Evolutionary conservation across 2,113 vertebrate genomes (phyloP), one percentile per base, ranked within the genome.

Genomic region (Hiodon tergisus): DNA sequence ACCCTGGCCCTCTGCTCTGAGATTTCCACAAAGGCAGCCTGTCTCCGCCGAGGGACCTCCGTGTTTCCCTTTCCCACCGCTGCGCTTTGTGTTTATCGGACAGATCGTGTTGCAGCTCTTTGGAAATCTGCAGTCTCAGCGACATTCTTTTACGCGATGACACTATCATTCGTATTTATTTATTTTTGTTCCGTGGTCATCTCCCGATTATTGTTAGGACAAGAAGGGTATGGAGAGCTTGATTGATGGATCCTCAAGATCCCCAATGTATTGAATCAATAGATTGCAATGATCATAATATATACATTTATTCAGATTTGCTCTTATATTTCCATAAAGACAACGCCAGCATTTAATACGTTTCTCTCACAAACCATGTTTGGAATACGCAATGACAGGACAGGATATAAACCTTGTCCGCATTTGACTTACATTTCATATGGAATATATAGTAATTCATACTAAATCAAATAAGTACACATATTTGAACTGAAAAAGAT

Each of bases 21-120:
- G 63, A 69, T 73, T 79, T 61, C 74, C 74, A 79, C 65, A 79
- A 65, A 52, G 10, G 50, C 59, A 51, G 71, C 71, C 59, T 31
- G 71, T 73, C 50, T 13, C 48, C n/a, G 48, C 57, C 46, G 50
- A 47, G 57, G 57, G 60, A 47, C 50, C 53, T 60, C 48, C 48
- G 59, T 52, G 47, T 53, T 10, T 63, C 58, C 71, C 52, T 60
- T 63, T 63, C 53, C 71, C 59, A 60, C 47, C 50, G 17, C 71
- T 9, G 59, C n/a, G 52, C 47, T 16, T 63, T 62, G 14, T 60
- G n/a, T 63, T 63, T 73, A 62, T 72, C 58, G 59, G 14, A 17
- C 71, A 60, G 59, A 73, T 73, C 60, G 48, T 17, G 60, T 63
- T 73, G n/a, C 71, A 51, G 16, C 16, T 14, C 61, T 16, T n/a